A percentile compares a stretch with the other conserved stretches of the same genome.
Conservation (phyloP, 1,140 invertebrate species). For the Drosophila willistoni region DNA sequence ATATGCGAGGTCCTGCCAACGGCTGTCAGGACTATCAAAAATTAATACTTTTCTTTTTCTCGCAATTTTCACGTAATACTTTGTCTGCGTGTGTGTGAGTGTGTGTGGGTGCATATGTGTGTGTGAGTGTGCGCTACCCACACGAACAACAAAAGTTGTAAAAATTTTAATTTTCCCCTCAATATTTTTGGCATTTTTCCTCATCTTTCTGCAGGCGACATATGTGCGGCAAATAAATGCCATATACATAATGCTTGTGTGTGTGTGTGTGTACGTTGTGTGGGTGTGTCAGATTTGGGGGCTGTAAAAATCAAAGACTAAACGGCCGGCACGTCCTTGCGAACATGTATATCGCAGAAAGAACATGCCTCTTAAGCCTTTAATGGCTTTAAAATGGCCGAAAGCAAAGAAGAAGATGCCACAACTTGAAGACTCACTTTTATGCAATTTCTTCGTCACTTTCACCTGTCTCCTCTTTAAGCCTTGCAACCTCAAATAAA, state of each 20-base stretch:
- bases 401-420: neutral
- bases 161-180: slow-evolving; percentile 75
- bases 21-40: slow-evolving; percentile 74
- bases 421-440: neutral
- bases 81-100: slow-evolving; percentile 4
- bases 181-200: slow-evolving; percentile 66
- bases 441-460: neutral
- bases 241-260: slow-evolving; percentile 24
- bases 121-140: slow-evolving; percentile 34
- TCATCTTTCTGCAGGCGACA: slow-evolving; percentile 46
- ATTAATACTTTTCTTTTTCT: slow-evolving; percentile 75
- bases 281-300: slow-evolving; percentile 18
- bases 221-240: slow-evolving; percentile 63
- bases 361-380: slow-evolving; percentile 39
- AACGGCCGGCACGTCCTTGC: slow-evolving; percentile 22
- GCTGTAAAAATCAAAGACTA: slow-evolving; percentile 36
- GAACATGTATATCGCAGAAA: neutral
- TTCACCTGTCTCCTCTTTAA: slow-evolving; percentile 50
- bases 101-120: neutral
- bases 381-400: slow-evolving; percentile 53
- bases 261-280: neutral
- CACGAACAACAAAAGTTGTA: slow-evolving; percentile 74
- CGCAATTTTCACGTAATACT: slow-evolving; percentile 70
- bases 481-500: slow-evolving; percentile 35
- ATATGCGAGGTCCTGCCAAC: slow-evolving; percentile 39